Conservation (phyloP, 2,113 vertebrate species). For the Entosphenus tridentatus region DNA sequence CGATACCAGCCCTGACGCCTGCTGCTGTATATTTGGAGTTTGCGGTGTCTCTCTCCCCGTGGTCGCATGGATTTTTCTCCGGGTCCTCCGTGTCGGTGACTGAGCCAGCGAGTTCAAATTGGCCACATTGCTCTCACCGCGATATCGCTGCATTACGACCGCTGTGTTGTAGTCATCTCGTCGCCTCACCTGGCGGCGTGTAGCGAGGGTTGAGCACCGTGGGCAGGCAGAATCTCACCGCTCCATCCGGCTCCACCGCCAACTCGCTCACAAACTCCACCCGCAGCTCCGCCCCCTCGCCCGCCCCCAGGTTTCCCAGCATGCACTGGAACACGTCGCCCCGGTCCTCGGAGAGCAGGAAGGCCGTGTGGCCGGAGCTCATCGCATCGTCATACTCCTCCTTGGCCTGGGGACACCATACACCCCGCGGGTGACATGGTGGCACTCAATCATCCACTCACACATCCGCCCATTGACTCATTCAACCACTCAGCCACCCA, state of each 20-base stretch:
- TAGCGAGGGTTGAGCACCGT: constrained; percentile 40
- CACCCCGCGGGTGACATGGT: no score
- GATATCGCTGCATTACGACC: no score
- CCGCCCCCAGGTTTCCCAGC: constrained; percentile 34
- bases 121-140: no score
- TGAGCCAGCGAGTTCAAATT: no score
- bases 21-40: no score
- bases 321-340: constrained; percentile 34
- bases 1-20: no score
- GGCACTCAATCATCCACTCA: no score
- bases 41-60: no score
- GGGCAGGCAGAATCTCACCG: constrained; percentile 35
- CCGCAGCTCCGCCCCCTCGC: constrained; percentile 26
- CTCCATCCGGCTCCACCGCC: constrained; percentile 29
- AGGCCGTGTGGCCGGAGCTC: constrained; percentile 30
- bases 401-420: neutral
- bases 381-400: constrained; percentile 31
- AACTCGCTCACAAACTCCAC: constrained; percentile 38
- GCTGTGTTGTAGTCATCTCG: neutral
- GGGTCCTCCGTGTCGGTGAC: no score
- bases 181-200: constrained; percentile 21
- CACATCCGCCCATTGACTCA: no score
- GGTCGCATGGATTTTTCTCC: no score
- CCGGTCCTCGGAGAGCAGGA: constrained; percentile 32
- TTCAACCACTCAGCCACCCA: no score